phyloP scores from a whole-genome alignment of 2,113 vertebrate genomes.

The Kobus ellipsiprymnus region DNA sequence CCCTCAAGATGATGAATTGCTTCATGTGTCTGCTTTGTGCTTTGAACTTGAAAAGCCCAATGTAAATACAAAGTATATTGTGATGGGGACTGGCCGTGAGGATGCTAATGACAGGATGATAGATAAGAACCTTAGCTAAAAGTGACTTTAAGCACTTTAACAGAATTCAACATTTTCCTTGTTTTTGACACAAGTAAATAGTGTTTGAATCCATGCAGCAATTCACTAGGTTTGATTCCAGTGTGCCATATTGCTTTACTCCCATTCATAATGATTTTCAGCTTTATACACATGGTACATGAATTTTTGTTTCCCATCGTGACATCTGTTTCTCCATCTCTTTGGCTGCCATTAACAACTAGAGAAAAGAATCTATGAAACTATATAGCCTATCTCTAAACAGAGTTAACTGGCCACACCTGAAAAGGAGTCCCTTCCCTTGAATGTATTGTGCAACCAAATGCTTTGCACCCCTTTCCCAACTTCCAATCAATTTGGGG shows the following conservation, averaged over 20 bases:
- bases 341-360: conserved; percentile 51
- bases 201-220: conserved; percentile 60
- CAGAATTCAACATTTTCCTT: conserved; percentile 27
- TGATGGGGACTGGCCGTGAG: conserved; percentile 10
- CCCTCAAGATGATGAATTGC: conserved; percentile 43
- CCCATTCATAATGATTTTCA: conserved; percentile 59
- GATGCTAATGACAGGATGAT: conserved; percentile 62
- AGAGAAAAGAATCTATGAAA: conserved; percentile 55
- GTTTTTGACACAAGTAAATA: conserved; percentile 55
- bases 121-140: conserved; percentile 52
- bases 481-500: conserved; percentile 62
- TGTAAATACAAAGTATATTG: conserved; percentile 52
- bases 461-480: conserved; percentile 13
- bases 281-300: conserved; percentile 18
- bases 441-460: conserved; percentile 46
- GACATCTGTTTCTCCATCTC: conserved; percentile 54
- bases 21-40: conserved; percentile 30
- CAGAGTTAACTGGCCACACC: conserved; percentile 58
- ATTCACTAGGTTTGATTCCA: conserved; percentile 63
- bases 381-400: conserved; percentile 42
- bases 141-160: conserved; percentile 54
- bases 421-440: conserved; percentile 34
- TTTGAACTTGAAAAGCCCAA: conserved; percentile 64
- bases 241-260: conserved; percentile 57
- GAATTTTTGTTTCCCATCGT: background rate